These are phyloP conservation scores for Hucho hucho DNA, from an alignment of 2,113 vertebrate species.

Conservation along the genomic window DNA sequence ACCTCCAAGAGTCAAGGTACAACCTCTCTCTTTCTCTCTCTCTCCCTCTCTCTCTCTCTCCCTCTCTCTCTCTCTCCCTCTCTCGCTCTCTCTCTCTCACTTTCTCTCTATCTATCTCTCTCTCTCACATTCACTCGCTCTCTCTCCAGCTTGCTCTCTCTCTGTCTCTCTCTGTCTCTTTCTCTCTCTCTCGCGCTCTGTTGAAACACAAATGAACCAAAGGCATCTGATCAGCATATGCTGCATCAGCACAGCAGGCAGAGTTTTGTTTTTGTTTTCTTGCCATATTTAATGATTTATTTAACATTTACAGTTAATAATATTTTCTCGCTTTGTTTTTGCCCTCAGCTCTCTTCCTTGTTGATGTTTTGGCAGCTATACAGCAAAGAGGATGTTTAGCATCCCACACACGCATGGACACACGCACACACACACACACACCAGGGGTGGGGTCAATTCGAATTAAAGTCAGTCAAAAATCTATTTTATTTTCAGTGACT, in stretches of 20 bases:
- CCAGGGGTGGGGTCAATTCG: too few species aligned
- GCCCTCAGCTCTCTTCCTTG: constrained; percentile 55
- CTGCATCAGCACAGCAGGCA: constrained; percentile 55
- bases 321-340: constrained; percentile 63
- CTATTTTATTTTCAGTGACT: too few species aligned
- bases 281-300: constrained; percentile 66
- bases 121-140: too few species aligned
- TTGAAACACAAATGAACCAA: constrained; percentile 41
- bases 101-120: constrained; percentile 3
- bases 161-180: constrained; percentile 33
- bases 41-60: constrained; percentile 10
- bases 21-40: constrained; percentile 20
- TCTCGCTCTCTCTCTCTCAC: constrained; percentile 15
- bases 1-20: constrained; percentile 92
- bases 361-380: constrained; percentile 56
- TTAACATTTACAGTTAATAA: constrained; percentile 65
- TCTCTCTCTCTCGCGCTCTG: constrained; percentile 42
- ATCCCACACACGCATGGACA: too few species aligned
- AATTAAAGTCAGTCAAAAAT: too few species aligned
- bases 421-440: background rate
- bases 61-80: constrained; percentile 29
- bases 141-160: background rate
- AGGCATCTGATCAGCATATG: constrained; percentile 31
- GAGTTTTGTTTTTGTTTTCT: constrained; percentile 46
- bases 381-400: constrained; percentile 28